A percentile compares a stretch with the other conserved stretches of the same genome.
These are phyloP conservation scores for Callithrix jacchus DNA, from an alignment of 2,113 vertebrate species.

Conservation along the genomic window DNA sequence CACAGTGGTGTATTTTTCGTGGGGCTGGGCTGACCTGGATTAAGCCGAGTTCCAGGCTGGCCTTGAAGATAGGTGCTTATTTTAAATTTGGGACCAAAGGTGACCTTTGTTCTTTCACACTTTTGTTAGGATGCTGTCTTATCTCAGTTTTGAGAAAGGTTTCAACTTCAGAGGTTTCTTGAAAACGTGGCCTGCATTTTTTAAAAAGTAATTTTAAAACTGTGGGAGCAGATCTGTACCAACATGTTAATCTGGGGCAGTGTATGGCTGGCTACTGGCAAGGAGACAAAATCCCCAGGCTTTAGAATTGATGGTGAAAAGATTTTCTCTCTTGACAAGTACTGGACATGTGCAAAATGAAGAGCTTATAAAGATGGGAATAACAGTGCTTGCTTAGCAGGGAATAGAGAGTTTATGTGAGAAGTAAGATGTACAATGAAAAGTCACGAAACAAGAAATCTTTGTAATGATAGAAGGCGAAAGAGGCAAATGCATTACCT, in stretches of 20 bases:
- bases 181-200: neutral
- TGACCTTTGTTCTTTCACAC: neutral
- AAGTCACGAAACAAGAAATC: neutral
- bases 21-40: neutral
- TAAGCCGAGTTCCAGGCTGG: neutral
- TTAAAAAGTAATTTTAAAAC: slow-evolving; percentile 4
- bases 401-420: neutral
- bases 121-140: neutral
- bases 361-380: neutral
- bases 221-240: neutral
- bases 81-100: slow-evolving; percentile 34
- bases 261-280: neutral
- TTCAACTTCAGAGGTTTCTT: neutral
- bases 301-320: neutral
- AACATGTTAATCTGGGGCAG: neutral
- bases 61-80: slow-evolving; percentile 1
- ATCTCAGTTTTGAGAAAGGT: slow-evolving; percentile 20
- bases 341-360: neutral
- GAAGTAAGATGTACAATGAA: neutral
- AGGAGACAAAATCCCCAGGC: neutral
- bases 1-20: neutral
- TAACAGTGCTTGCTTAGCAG: neutral
- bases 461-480: neutral
- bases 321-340: neutral
- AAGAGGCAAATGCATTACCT: neutral